These are phyloP conservation scores for Corythoichthys intestinalis DNA, from an alignment of 2,113 vertebrate genomes.

Conservation along the genomic window DNA sequence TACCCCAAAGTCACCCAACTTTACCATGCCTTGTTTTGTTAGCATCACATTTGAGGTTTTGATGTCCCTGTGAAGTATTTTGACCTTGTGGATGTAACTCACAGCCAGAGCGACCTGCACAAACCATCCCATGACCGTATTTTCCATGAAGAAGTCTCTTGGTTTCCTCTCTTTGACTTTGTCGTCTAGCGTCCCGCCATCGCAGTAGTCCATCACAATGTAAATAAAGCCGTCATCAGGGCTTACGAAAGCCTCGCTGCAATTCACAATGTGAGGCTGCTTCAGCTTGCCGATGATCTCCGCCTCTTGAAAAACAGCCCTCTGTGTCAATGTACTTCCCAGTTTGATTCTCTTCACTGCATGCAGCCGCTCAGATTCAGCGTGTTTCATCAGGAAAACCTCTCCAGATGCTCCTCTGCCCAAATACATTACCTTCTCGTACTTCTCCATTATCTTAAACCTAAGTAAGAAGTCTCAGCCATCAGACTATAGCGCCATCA, in stretches of 20 bases:
- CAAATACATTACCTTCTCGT: conserved; percentile 66
- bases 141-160: conserved; percentile 58
- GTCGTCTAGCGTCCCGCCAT: conserved; percentile 75
- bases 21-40: conserved; percentile 70
- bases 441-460: conserved; percentile 63
- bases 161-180: conserved; percentile 60
- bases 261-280: conserved; percentile 74
- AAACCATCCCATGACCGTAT: conserved; percentile 71
- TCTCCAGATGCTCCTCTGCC: conserved; percentile 72
- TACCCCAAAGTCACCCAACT: conserved; percentile 80
- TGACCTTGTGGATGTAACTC: conserved; percentile 69
- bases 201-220: conserved; percentile 78
- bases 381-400: conserved; percentile 75
- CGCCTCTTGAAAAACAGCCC: conserved; percentile 70
- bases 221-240: conserved; percentile 58
- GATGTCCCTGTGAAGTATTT: conserved; percentile 78
- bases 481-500: background rate
- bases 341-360: conserved; percentile 75
- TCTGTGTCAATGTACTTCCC: conserved; percentile 44
- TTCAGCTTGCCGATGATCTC: conserved; percentile 68
- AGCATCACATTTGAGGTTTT: conserved; percentile 79
- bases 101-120: conserved; percentile 72
- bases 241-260: conserved; percentile 66
- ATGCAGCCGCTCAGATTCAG: conserved; percentile 51
- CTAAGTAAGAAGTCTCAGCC: background rate